phyloP scores from a whole-genome alignment of 1,140 invertebrate genomes.

The Prorops nasuta region DNA sequence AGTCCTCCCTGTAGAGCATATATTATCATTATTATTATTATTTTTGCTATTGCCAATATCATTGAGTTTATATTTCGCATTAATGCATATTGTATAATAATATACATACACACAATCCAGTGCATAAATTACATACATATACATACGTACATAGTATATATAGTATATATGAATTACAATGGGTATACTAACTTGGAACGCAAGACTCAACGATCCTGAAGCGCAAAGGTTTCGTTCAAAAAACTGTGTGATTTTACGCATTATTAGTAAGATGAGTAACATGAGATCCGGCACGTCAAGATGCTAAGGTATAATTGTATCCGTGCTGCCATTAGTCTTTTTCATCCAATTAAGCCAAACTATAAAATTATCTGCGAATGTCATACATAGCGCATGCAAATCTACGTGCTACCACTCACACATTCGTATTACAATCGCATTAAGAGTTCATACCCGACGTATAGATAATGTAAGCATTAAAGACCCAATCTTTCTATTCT shows the following conservation, averaged over 20 bases:
- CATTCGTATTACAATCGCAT: neutral
- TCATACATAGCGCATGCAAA: neutral
- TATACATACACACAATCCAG: constrained; percentile 28
- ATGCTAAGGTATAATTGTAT: constrained; percentile 37
- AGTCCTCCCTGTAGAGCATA: too few relatives aligned
- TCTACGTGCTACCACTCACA: neutral
- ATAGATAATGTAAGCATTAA: constrained; percentile 12
- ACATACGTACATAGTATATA: neutral
- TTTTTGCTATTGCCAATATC: too few relatives aligned
- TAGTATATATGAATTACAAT: neutral
- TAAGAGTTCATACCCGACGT: constrained; percentile 3
- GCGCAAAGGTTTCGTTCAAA: constrained; percentile 1
- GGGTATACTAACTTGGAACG: too few relatives aligned
- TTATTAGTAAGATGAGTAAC: constrained; percentile 13
- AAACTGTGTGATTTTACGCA: constrained; percentile 16
- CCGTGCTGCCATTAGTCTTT: constrained; percentile 46
- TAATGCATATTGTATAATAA: constrained; percentile 24
- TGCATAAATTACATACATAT: too few relatives aligned
- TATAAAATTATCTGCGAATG: constrained; percentile 23
- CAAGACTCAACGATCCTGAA: neutral
- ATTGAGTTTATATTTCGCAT: too few relatives aligned
- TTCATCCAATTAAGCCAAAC: constrained; percentile 22
- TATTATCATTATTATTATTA: too few relatives aligned
- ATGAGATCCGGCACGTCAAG: constrained; percentile 12
- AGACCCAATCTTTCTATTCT: constrained; percentile 18